These are phyloP conservation scores for Corticium candelabrum DNA, from an alignment of 37 sponge, comb jelly and placozoan species.

Conservation along the genomic window DNA sequence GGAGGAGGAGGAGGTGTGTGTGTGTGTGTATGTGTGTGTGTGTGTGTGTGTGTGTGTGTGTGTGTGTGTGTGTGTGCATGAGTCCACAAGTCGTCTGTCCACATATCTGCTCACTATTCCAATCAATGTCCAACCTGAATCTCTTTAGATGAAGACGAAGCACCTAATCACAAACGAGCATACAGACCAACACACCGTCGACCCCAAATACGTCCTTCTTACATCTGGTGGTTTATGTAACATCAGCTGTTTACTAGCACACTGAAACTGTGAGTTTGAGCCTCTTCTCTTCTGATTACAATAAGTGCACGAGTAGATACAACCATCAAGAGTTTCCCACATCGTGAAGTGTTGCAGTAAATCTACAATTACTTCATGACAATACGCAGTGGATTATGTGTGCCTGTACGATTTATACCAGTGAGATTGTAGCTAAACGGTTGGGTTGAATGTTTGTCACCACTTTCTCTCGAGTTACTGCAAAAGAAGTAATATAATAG, in stretches of 20 bases:
- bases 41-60: neutral
- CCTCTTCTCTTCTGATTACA: neutral
- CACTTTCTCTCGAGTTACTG: too few species aligned
- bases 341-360: too few species aligned
- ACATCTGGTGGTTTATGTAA: slow-evolving; percentile 45
- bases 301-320: neutral
- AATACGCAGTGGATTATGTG: too few species aligned
- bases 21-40: neutral
- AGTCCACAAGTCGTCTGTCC: too few species aligned
- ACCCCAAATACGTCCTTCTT: neutral
- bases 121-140: slow-evolving; percentile 54
- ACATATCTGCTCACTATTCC: too few species aligned
- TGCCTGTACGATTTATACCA: too few species aligned
- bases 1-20: slow-evolving; percentile 1
- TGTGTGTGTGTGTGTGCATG: neutral
- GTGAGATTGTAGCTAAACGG: too few species aligned
- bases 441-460: too few species aligned
- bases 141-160: slow-evolving; percentile 67
- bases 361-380: too few species aligned
- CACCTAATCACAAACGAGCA: slow-evolving; percentile 20
- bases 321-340: too few species aligned
- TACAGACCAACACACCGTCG: neutral
- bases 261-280: too few species aligned
- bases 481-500: too few species aligned
- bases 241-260: slow-evolving; percentile 22